Conservation (phyloP, 2,113 vertebrate genomes). For the Ahaetulla prasina region DNA sequence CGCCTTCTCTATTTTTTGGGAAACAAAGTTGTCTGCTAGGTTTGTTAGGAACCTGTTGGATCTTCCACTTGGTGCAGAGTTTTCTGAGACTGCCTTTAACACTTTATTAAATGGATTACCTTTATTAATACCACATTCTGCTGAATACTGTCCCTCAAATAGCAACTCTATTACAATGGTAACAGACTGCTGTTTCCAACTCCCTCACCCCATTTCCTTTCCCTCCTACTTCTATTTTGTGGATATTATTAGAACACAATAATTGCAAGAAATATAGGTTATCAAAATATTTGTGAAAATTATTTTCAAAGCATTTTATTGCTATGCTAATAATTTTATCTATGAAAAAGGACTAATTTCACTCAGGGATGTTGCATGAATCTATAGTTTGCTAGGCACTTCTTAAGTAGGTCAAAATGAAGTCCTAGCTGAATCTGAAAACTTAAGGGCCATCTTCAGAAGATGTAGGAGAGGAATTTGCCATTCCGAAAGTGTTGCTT, state of each 20-base stretch:
- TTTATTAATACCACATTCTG: neutral
- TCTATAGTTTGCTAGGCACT: neutral
- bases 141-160: neutral
- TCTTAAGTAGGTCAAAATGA: neutral
- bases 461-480: neutral
- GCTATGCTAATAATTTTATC: neutral
- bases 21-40: too few species aligned
- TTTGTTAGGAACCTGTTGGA: too few species aligned
- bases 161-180: neutral
- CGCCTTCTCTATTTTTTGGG: too few species aligned
- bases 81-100: neutral
- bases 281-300: neutral
- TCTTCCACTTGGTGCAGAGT: too few species aligned
- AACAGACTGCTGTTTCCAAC: neutral
- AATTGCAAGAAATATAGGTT: neutral
- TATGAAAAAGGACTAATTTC: neutral
- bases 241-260: neutral
- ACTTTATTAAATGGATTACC: neutral
- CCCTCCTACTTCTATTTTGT: neutral
- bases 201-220: neutral
- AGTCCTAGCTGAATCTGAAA: neutral
- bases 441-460: neutral
- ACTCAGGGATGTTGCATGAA: neutral
- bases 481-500: neutral
- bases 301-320: neutral